A percentile compares a stretch with the other conserved stretches of the same genome.
Evolutionary conservation across 1,140 invertebrate species (phyloP).

Genomic region (Leptinotarsa texana): DNA sequence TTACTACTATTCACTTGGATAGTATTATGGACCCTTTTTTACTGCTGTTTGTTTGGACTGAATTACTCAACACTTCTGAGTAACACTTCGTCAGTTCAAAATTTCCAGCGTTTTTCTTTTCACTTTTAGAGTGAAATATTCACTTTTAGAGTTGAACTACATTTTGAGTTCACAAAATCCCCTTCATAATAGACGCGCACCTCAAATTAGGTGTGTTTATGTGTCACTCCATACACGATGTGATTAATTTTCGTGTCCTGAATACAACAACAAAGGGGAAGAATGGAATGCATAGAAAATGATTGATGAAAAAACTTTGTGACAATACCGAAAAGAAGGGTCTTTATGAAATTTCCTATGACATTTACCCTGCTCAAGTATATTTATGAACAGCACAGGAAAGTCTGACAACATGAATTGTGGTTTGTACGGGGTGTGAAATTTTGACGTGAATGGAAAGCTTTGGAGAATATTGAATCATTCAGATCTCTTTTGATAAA

Average conservation of each 20-base stretch:
- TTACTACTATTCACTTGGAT: too few species aligned
- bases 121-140: too few species aligned
- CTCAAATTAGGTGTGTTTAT: background rate
- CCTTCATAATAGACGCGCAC: background rate
- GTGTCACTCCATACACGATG: background rate
- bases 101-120: too few species aligned
- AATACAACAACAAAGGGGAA: background rate
- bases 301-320: conserved; percentile 8
- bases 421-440: background rate
- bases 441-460: too few species aligned
- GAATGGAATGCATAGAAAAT: background rate
- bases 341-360: background rate
- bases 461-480: too few species aligned
- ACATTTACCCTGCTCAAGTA: background rate
- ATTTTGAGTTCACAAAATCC: too few species aligned
- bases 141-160: too few species aligned
- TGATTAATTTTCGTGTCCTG: background rate
- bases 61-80: too few species aligned
- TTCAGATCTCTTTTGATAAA: too few species aligned
- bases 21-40: too few species aligned
- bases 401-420: background rate
- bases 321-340: conserved; percentile 1
- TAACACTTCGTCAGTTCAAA: too few species aligned
- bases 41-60: too few species aligned
- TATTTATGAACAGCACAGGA: background rate